phyloP scores from a whole-genome alignment of 2,797 vertebrate genomes.

The Muraenolepis orangiensis region DNA sequence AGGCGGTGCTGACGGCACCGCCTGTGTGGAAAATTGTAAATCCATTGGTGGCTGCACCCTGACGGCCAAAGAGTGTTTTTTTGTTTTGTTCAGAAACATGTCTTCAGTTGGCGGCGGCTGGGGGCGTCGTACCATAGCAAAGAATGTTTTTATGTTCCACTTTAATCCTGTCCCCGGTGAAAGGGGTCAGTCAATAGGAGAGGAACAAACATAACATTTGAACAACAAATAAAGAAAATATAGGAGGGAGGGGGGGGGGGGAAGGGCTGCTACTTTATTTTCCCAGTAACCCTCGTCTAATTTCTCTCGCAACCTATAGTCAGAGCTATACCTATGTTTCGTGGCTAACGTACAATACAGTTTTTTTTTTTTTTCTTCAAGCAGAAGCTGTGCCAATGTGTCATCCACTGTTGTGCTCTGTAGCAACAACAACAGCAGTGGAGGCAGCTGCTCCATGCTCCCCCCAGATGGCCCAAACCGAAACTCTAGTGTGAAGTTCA shows the following conservation, averaged over 20 bases:
- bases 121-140: background rate
- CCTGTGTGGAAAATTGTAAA: background rate
- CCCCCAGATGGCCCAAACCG: slow-evolving; percentile 22
- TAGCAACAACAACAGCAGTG: background rate
- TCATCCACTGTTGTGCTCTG: slow-evolving; percentile 7
- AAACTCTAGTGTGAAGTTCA: slow-evolving; percentile 7
- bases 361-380: slow-evolving; percentile 17
- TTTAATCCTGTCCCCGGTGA: background rate
- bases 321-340: slow-evolving; percentile 11
- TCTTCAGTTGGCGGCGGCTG: background rate
- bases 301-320: slow-evolving; percentile 31
- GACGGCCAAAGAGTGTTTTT: too few relatives aligned
- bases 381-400: slow-evolving; percentile 13
- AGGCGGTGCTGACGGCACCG: too few relatives aligned
- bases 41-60: background rate
- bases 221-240: slow-evolving; percentile 20
- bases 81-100: too few relatives aligned
- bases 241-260: background rate
- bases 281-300: slow-evolving; percentile 16
- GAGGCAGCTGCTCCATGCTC: slow-evolving; percentile 23
- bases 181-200: slow-evolving; percentile 37
- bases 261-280: background rate
- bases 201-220: slow-evolving; percentile 36
- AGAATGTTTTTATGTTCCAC: background rate
- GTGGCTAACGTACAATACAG: background rate